These are phyloP conservation scores for Acestrorhynchus altus DNA, from an alignment of 2,797 vertebrate genomes.

Conservation along the genomic window DNA sequence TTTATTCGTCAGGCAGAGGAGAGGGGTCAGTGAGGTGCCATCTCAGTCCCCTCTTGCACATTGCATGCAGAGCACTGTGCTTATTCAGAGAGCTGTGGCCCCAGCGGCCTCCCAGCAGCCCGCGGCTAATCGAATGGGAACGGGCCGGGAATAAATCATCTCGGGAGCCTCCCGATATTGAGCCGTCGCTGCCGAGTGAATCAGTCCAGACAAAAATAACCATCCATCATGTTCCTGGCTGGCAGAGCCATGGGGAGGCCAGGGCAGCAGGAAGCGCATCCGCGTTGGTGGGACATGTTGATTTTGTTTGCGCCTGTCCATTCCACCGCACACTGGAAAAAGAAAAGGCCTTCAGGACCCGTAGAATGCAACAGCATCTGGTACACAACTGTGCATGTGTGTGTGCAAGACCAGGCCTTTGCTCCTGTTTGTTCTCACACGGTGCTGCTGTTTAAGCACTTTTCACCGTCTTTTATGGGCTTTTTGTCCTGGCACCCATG, in stretches of 20 bases:
- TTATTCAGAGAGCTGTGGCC: slow-evolving; percentile 51
- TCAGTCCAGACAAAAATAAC: slow-evolving; percentile 66
- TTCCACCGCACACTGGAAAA: slow-evolving; percentile 6
- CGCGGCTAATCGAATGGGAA: slow-evolving; percentile 64
- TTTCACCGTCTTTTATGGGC: background rate
- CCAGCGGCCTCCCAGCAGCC: slow-evolving; percentile 54
- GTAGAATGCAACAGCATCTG: slow-evolving; percentile 39
- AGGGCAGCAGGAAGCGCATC: slow-evolving; percentile 43
- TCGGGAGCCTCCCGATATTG: slow-evolving; percentile 60
- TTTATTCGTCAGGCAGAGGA: slow-evolving; percentile 55
- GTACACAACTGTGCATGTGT: slow-evolving; percentile 30
- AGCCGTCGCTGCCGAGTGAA: slow-evolving; percentile 59
- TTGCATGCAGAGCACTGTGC: slow-evolving; percentile 33
- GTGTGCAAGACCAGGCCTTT: slow-evolving; percentile 30
- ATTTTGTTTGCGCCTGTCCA: slow-evolving; percentile 50
- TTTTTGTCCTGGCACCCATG: slow-evolving; percentile 13
- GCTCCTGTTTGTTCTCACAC: slow-evolving; percentile 24
- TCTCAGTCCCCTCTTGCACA: slow-evolving; percentile 48
- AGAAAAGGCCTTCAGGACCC: slow-evolving; percentile 33
- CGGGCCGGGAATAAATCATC: slow-evolving; percentile 67
- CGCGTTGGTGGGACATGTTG: slow-evolving; percentile 46
- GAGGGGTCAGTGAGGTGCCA: slow-evolving; percentile 52
- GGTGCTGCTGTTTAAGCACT: slow-evolving; percentile 22
- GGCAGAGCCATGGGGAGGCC: slow-evolving; percentile 51
- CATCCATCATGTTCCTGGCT: slow-evolving; percentile 63